Percentiles rank a stretch among this genome's conserved stretches.
phyloP scores from a whole-genome alignment of 2,888 invertebrate genomes.

The Leucophenga montana region DNA sequence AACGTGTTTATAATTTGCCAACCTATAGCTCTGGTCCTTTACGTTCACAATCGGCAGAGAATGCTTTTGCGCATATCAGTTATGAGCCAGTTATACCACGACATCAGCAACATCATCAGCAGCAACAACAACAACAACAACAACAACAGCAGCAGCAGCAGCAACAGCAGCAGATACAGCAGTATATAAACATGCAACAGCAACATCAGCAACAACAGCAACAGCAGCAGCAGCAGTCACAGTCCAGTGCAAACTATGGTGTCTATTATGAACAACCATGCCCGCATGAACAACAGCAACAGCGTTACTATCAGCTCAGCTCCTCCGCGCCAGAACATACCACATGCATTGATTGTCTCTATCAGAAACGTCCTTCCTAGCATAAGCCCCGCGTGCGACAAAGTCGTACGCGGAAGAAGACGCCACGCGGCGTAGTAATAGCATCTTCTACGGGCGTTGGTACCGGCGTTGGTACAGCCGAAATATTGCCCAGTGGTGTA shows the following conservation, averaged over 20 bases:
- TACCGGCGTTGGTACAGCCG: not conserved
- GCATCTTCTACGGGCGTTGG: conserved; percentile 38
- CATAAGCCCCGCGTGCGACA: conserved; percentile 77
- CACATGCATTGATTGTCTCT: conserved; percentile 83
- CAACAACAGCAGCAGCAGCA: conserved; percentile 55
- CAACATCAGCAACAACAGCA: conserved; percentile 41
- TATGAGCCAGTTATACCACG: conserved; percentile 75
- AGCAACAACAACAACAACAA: conserved; percentile 28
- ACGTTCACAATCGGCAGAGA: conserved; percentile 72
- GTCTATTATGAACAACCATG: conserved; percentile 35
- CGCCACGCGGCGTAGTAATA: conserved; percentile 70
- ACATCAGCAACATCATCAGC: conserved; percentile 41
- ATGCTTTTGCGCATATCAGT: conserved; percentile 69
- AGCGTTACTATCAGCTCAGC: conserved; percentile 60
- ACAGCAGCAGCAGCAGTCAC: conserved; percentile 44
- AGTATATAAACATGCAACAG: conserved; percentile 26
- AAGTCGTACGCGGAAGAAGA: conserved; percentile 78
- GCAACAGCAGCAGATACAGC: conserved; percentile 40
- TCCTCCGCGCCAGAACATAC: conserved; percentile 78
- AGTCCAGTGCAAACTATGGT: conserved; percentile 44
- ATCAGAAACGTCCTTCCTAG: conserved; percentile 79
- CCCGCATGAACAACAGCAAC: conserved; percentile 54
- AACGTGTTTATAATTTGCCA: conserved; percentile 63
- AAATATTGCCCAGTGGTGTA: conserved; percentile 42
- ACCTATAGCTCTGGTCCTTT: conserved; percentile 68